Evolutionary conservation across 2,888 invertebrate genomes (phyloP).

Genomic region (Scotopteryx bipunctaria): DNA sequence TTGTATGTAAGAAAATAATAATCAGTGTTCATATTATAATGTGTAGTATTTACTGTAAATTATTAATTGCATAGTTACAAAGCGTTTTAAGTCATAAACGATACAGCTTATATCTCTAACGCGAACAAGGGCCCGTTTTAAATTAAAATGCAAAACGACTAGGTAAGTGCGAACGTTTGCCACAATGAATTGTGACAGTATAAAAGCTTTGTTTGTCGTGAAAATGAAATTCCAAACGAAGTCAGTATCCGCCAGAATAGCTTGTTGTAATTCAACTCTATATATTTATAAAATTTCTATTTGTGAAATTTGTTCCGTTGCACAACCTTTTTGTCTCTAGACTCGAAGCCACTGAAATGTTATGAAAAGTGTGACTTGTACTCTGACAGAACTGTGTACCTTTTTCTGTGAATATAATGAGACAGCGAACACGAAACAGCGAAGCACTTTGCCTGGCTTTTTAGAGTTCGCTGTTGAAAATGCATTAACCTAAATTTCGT

Average conservation of each 20-base stretch:
- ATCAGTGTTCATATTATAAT: neutral
- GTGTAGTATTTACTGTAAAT: constrained; percentile 26
- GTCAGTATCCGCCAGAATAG: constrained; percentile 49
- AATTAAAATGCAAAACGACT: constrained; percentile 55
- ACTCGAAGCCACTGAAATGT: constrained; percentile 41
- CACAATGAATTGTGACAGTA: constrained; percentile 65
- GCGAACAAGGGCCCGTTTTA: constrained; percentile 45
- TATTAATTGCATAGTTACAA: constrained; percentile 16
- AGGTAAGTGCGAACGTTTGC: constrained; percentile 57
- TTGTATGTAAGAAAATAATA: neutral
- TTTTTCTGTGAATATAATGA: constrained; percentile 58
- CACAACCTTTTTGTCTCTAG: constrained; percentile 26
- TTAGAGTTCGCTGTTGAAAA: constrained; percentile 50
- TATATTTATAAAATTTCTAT: no score
- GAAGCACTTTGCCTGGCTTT: constrained; percentile 51
- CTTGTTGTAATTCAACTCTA: constrained; percentile 49
- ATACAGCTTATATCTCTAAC: constrained; percentile 35
- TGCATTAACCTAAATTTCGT: constrained; percentile 52
- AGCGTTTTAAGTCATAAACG: constrained; percentile 27
- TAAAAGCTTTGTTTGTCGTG: constrained; percentile 69
- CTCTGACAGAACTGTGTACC: constrained; percentile 45
- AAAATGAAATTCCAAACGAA: constrained; percentile 64
- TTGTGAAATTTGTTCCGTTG: constrained; percentile 41
- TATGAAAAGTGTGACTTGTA: constrained; percentile 44
- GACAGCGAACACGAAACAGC: constrained; percentile 55